These are phyloP conservation scores for Tachystola acroxantha DNA, from an alignment of 2,888 invertebrate genomes.

Conservation along the genomic window DNA sequence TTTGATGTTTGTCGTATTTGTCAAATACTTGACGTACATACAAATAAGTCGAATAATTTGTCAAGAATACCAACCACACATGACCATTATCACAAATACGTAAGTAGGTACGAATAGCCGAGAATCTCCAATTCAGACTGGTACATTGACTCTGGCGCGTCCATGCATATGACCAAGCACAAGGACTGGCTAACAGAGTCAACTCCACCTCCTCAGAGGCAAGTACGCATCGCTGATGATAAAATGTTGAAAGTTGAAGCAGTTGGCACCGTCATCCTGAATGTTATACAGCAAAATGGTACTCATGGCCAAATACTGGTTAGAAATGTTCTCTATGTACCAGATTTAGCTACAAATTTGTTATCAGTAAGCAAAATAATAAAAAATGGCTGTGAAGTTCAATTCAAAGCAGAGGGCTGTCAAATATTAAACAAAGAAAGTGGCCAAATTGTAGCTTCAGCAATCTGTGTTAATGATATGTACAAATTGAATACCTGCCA, in stretches of 20 bases:
- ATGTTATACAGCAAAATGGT: not conserved
- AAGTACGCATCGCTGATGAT: constrained; percentile 16
- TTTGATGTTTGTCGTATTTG: too few relatives aligned
- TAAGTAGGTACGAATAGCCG: too few relatives aligned
- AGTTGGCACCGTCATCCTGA: constrained; percentile 16
- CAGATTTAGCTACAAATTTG: constrained; percentile 13
- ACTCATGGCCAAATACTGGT: constrained; percentile 15
- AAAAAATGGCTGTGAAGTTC: constrained; percentile 9
- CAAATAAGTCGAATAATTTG: too few relatives aligned
- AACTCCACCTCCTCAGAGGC: too few relatives aligned
- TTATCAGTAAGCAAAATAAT: constrained; percentile 16
- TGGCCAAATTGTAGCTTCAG: constrained; percentile 7
- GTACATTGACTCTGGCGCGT: constrained; percentile 21
- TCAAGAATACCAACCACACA: too few relatives aligned
- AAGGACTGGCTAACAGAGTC: constrained; percentile 15
- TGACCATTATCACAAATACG: too few relatives aligned
- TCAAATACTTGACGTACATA: too few relatives aligned
- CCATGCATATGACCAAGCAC: constrained; percentile 18
- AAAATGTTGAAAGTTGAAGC: constrained; percentile 13
- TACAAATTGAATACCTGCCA: constrained; percentile 12
- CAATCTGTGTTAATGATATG: constrained; percentile 12
- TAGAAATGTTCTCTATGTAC: constrained; percentile 15
- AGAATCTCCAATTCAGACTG: constrained; percentile 8
- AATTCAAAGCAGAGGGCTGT: constrained; percentile 11
- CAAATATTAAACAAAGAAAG: constrained; percentile 5